phyloP scores from a whole-genome alignment of 2,888 invertebrate species.

The Cephus rjabovi region DNA sequence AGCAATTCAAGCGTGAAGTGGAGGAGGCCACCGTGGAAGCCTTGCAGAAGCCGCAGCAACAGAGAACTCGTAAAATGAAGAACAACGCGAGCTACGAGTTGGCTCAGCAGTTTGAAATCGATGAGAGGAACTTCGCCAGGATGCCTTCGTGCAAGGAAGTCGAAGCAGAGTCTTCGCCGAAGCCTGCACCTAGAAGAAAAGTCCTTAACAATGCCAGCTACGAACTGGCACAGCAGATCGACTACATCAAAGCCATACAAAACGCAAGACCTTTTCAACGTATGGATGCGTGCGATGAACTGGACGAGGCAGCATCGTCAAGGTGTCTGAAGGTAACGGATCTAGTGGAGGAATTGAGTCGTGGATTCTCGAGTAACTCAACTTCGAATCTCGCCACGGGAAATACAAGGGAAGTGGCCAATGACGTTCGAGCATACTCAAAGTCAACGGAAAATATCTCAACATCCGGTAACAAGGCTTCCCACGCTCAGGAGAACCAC shows the following conservation, averaged over 20 bases:
- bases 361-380: constrained; percentile 30
- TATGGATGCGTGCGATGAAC: constrained; percentile 61
- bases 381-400: constrained; percentile 34
- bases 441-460: constrained; percentile 42
- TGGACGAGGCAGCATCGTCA: constrained; percentile 41
- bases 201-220: constrained; percentile 57
- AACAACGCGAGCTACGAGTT: constrained; percentile 64
- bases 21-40: constrained; percentile 37
- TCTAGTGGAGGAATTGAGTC: constrained; percentile 39
- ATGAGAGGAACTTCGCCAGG: constrained; percentile 38
- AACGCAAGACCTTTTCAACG: constrained; percentile 40
- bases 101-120: constrained; percentile 56
- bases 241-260: constrained; percentile 51
- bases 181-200: constrained; percentile 25
- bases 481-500: neutral
- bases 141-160: constrained; percentile 9
- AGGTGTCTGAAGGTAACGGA: constrained; percentile 41
- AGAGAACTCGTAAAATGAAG: constrained; percentile 42
- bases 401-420: constrained; percentile 11
- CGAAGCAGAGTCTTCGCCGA: constrained; percentile 16
- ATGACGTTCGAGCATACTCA: constrained; percentile 32
- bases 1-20: constrained; percentile 51
- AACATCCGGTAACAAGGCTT: neutral
- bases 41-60: constrained; percentile 9
- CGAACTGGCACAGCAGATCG: constrained; percentile 59